Conservation (phyloP, 2,888 invertebrate genomes). For the Chloromyia formosa region DNA sequence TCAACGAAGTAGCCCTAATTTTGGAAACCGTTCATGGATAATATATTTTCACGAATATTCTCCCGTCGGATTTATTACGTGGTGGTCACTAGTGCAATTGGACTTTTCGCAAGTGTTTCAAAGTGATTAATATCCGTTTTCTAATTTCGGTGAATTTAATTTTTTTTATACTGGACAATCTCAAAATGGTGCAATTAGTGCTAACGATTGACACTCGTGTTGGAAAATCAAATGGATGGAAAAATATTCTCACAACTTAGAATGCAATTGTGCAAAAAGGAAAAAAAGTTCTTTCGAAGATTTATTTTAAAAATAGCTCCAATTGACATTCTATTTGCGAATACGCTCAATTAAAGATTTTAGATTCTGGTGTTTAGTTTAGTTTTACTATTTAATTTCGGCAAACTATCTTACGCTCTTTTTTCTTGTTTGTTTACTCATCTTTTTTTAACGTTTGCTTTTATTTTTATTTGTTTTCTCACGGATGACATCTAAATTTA, state of each 20-base stretch:
- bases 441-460: slow-evolving; percentile 24
- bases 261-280: slow-evolving; percentile 21
- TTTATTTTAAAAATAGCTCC: slow-evolving; percentile 45
- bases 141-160: not conserved
- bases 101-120: not conserved
- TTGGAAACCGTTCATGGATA: slow-evolving; percentile 19
- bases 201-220: not conserved
- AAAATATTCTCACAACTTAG: slow-evolving; percentile 11
- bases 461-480: slow-evolving; percentile 42
- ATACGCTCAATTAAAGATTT: slow-evolving; percentile 41
- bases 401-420: slow-evolving; percentile 18
- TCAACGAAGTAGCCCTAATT: slow-evolving; percentile 12
- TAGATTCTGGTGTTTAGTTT: slow-evolving; percentile 31
- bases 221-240: not conserved
- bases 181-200: not conserved
- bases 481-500: slow-evolving; percentile 46
- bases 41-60: slow-evolving; percentile 2
- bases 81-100: not conserved
- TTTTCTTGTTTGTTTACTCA: slow-evolving; percentile 38
- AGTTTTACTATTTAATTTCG: slow-evolving; percentile 9
- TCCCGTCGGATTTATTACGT: not conserved
- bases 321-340: slow-evolving; percentile 44
- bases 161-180: not conserved
- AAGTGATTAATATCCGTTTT: not conserved
- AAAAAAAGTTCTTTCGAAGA: slow-evolving; percentile 24